Conservation (phyloP, 1,140 invertebrate species). For the Zaprionus tsacasi region DNA sequence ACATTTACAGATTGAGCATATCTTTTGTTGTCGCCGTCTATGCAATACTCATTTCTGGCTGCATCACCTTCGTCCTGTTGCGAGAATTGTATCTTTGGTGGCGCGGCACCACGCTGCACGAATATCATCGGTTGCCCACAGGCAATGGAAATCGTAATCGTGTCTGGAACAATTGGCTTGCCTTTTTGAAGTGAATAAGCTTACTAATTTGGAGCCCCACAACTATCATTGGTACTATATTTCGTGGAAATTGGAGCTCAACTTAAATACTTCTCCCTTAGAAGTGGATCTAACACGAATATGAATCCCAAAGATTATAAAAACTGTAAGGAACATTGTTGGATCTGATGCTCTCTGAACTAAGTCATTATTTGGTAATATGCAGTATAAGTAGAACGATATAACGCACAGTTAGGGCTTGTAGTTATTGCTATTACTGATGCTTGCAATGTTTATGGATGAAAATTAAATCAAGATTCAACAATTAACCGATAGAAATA, state of each 20-base stretch:
- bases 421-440: constrained; percentile 1
- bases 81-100: constrained; percentile 67
- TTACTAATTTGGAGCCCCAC: background rate
- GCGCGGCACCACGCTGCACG: constrained; percentile 63
- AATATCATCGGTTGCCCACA: constrained; percentile 72
- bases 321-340: background rate
- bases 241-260: background rate
- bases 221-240: background rate
- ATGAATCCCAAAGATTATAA: too few relatives aligned
- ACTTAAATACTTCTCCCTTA: background rate
- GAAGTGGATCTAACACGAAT: too few relatives aligned
- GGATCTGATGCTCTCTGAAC: constrained; percentile 5
- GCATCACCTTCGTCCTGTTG: constrained; percentile 50
- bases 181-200: constrained; percentile 57
- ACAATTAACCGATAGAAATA: background rate
- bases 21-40: constrained; percentile 76
- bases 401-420: constrained; percentile 18
- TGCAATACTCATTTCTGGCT: constrained; percentile 66
- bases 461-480: background rate
- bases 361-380: constrained; percentile 6
- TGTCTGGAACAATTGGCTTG: constrained; percentile 70
- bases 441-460: background rate
- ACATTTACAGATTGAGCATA: constrained; percentile 59
- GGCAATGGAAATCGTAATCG: constrained; percentile 58
- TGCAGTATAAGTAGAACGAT: background rate